phyloP scores from a whole-genome alignment of 2,113 vertebrate genomes.

The Peromyscus maniculatus region DNA sequence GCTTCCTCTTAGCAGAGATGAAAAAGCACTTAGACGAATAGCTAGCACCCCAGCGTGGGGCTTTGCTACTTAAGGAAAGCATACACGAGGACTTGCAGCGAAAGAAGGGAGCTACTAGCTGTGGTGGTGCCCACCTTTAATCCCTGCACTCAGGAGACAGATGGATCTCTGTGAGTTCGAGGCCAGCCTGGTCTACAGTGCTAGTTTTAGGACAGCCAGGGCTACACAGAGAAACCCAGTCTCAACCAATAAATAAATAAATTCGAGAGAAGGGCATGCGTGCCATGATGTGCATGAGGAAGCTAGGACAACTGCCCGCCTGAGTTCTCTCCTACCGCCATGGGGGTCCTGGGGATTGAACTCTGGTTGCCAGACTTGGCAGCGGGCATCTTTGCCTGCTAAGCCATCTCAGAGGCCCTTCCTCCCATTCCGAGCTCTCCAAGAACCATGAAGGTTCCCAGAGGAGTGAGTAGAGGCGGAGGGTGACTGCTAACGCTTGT shows the following conservation, averaged over 20 bases:
- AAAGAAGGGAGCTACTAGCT: background rate
- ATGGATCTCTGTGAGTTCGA: background rate
- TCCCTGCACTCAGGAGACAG: background rate
- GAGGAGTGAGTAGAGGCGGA: background rate
- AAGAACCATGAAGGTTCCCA: background rate
- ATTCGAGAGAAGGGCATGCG: background rate
- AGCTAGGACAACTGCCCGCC: background rate
- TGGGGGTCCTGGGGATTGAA: background rate
- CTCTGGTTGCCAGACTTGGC: background rate
- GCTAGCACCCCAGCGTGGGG: background rate
- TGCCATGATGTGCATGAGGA: too few species aligned
- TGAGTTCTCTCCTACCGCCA: background rate
- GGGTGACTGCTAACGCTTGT: background rate
- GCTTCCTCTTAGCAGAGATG: background rate
- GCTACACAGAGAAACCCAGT: background rate
- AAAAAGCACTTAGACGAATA: slow-evolving; percentile 16
- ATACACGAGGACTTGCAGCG: background rate
- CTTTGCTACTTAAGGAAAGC: background rate
- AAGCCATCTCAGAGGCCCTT: background rate
- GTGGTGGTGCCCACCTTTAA: background rate
- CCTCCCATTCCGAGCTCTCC: slow-evolving; percentile 8
- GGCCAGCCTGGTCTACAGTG: background rate
- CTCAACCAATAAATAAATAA: background rate
- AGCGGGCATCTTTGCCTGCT: background rate
- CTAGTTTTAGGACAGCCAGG: background rate